Base-by-base conservation (phyloP, 2,113 vertebrate species). In the Stigmatopora argus region DNA sequence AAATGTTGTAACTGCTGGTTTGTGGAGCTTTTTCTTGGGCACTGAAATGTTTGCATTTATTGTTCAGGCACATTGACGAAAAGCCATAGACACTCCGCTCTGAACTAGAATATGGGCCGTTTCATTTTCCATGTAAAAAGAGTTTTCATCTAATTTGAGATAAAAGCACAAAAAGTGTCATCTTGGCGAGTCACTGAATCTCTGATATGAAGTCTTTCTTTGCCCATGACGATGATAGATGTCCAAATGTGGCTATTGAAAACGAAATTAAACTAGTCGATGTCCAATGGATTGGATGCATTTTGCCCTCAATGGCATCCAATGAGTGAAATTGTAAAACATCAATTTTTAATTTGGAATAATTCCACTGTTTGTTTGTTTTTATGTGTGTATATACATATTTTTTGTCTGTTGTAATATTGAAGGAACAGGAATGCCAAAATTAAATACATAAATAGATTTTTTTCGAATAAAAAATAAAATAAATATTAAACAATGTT, bases 81-180 rank as follows among this genome's bases (percentile, higher is more conserved):
- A 89, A 92, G 90, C 91, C 91, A 90, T 91, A 89, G 83, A 87
- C 80, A 41, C 89, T 85, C 76, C 85, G 0, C 38, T 82, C 76
- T 5, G 31, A 17, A 21, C 23, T 56, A 14, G 26, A 31, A 31
- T 56, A 56, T 6, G 15, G 14, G 2, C 23, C 14, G n/a, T 48
- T 47, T 62, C 21, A 60, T 65, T 47, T 64, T 66, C 61, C 35
- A 58, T 65, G 31, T 61, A 69, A 51, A 34, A 77, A 58, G 14
- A 31, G 80, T 80, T 74, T 75, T 74, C 72, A 47, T 41, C 78
- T 81, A 61, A 70, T 78, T 81, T 78, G 59, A 71, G 80, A 86
- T 76, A 87, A 79, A 78, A 86, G 83, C 81, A 85, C 80, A 88
- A 77, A 67, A 74, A 71, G 71, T 70, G 57, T 71, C 13, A 61